These are phyloP conservation scores for Caenorhabditis becei DNA, from an alignment of 2,888 invertebrate species.

Conservation along the genomic window DNA sequence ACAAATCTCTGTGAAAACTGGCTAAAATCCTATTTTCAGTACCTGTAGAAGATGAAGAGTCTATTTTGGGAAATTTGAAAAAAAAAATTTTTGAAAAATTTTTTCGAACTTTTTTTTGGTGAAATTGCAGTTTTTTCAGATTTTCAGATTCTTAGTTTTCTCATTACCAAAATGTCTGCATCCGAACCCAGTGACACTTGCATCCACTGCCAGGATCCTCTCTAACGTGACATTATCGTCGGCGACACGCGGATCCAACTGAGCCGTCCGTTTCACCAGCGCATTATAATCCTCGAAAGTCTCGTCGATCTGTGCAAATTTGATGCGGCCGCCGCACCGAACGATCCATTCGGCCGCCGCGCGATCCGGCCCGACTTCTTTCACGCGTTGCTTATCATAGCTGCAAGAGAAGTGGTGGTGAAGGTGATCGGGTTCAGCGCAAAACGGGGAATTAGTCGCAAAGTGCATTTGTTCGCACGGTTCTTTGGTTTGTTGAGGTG, in stretches of 20 bases:
- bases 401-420: constrained; percentile 52
- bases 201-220: constrained; percentile 67
- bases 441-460: neutral
- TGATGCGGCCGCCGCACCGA: constrained; percentile 86
- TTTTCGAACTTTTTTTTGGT: neutral
- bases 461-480: constrained; percentile 20
- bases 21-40: too few relatives aligned
- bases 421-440: constrained; percentile 44
- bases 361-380: constrained; percentile 89
- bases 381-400: constrained; percentile 74
- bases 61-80: too few relatives aligned
- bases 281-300: constrained; percentile 74
- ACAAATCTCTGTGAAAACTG: too few relatives aligned
- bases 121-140: too few relatives aligned
- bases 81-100: constrained; percentile 7
- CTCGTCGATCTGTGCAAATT: constrained; percentile 65
- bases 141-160: too few relatives aligned
- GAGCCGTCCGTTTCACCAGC: constrained; percentile 72
- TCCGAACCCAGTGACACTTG: constrained; percentile 74
- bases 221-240: constrained; percentile 70
- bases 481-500: constrained; percentile 28
- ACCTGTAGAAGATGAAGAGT: too few relatives aligned
- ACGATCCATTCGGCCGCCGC: constrained; percentile 96
- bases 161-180: constrained; percentile 72
- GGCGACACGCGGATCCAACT: constrained; percentile 72